phyloP scores from a whole-genome alignment of 1,140 invertebrate species.

The Chrysoperla carnea region DNA sequence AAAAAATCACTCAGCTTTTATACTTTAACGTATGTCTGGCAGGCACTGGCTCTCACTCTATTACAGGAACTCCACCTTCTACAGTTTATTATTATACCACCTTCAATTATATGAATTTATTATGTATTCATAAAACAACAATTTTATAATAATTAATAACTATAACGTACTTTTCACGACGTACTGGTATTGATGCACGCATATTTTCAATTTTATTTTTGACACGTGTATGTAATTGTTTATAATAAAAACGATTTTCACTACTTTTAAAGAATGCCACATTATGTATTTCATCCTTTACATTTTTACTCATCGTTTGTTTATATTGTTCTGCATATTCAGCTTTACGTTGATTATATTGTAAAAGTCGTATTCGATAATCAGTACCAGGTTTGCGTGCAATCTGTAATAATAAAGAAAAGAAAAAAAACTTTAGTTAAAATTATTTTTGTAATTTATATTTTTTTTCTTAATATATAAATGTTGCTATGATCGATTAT shows the following conservation, averaged over 20 bases:
- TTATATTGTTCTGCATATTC: constrained; percentile 1
- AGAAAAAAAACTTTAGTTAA: background rate
- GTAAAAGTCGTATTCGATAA: constrained; percentile 7
- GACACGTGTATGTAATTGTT: background rate
- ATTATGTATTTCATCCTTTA: constrained; percentile 3
- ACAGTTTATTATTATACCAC: too few species aligned
- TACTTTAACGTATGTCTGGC: too few species aligned
- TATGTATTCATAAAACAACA: too few species aligned
- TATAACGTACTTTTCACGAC: constrained; percentile 12
- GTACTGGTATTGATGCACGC: background rate
- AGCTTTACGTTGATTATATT: constrained; percentile 10
- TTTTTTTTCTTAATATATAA: too few species aligned
- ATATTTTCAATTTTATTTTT: constrained; percentile 3
- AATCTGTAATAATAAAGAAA: constrained; percentile 6
- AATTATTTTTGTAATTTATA: too few species aligned
- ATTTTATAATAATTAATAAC: background rate
- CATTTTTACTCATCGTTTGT: background rate
- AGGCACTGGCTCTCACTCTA: too few species aligned
- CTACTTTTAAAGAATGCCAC: too few species aligned
- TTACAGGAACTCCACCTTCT: too few species aligned
- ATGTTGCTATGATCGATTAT: too few species aligned
- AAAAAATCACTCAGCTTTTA: too few species aligned
- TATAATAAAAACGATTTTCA: too few species aligned
- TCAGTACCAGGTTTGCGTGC: constrained; percentile 11
- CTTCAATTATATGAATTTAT: too few species aligned